These are phyloP conservation scores for Ptilodon capucinus DNA, from an alignment of 2,888 invertebrate species.

Conservation along the genomic window DNA sequence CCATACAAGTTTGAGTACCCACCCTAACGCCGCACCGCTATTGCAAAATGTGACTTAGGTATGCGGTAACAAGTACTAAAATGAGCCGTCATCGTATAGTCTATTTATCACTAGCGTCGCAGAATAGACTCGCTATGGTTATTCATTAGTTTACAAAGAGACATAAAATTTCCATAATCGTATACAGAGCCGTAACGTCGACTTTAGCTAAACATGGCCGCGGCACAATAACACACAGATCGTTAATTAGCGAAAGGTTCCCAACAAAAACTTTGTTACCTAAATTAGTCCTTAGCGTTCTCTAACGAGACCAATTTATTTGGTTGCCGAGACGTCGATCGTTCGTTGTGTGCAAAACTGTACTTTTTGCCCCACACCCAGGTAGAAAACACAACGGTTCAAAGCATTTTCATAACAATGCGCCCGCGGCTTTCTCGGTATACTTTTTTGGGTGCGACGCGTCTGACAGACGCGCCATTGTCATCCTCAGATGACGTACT, in stretches of 20 bases:
- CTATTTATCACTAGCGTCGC: constrained; percentile 44
- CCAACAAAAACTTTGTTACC: constrained; percentile 65
- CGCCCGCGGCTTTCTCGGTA: constrained; percentile 73
- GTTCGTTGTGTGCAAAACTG: constrained; percentile 71
- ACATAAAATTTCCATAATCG: constrained; percentile 48
- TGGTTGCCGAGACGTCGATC: constrained; percentile 59
- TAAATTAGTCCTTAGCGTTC: constrained; percentile 73
- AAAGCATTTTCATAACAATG: constrained; percentile 81
- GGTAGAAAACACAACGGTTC: constrained; percentile 77
- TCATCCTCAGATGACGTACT: constrained; percentile 75
- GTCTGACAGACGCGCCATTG: constrained; percentile 79
- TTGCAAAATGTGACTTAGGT: constrained; percentile 24
- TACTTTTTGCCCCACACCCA: constrained; percentile 71
- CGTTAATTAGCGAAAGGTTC: constrained; percentile 40
- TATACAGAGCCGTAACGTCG: constrained; percentile 37
- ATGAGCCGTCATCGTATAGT: constrained; percentile 35
- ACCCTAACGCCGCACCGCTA: constrained; percentile 12
- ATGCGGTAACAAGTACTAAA: constrained; percentile 27
- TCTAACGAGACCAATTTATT: constrained; percentile 74
- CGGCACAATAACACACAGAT: constrained; percentile 36
- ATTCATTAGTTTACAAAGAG: constrained; percentile 49
- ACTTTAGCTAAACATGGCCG: constrained; percentile 32
- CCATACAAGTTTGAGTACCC: constrained; percentile 19
- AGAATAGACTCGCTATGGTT: constrained; percentile 37
- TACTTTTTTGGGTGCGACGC: constrained; percentile 71